A percentile compares a stretch with the other conserved stretches of the same genome.
Evolutionary conservation across 2,797 vertebrate species (phyloP).

Genomic region (Hephaestus fuliginosus): DNA sequence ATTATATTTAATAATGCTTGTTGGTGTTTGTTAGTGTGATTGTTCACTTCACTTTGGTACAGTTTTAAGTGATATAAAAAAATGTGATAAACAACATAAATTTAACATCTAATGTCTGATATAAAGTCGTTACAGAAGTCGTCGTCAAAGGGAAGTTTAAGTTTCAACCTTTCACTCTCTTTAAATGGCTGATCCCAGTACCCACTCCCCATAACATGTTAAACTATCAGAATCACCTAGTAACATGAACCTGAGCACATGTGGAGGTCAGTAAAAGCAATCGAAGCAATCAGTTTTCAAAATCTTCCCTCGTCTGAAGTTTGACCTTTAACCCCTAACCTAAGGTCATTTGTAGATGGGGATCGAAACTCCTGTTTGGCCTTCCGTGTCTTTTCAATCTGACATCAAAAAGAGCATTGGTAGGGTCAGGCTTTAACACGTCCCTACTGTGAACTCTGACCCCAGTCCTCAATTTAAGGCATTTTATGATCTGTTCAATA

Average conservation of each 20-base stretch:
- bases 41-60: neutral
- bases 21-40: neutral
- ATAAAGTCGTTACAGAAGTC: neutral
- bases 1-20: too few species aligned
- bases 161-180: neutral
- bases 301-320: constrained; percentile 14
- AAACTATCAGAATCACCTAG: constrained; percentile 1
- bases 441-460: constrained; percentile 55
- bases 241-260: constrained; percentile 35
- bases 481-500: constrained; percentile 73
- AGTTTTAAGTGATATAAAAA: neutral
- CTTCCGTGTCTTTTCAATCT: constrained; percentile 41
- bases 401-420: constrained; percentile 41
- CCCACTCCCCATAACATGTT: neutral
- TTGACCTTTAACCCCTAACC: constrained; percentile 57
- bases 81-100: neutral
- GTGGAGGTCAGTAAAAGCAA: constrained; percentile 1
- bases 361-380: constrained; percentile 36
- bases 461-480: constrained; percentile 20
- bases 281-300: constrained; percentile 15
- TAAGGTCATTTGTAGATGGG: constrained; percentile 19
- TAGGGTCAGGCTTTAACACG: constrained; percentile 44
- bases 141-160: neutral
- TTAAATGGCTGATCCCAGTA: neutral
- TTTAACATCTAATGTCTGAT: neutral